Conservation (phyloP, 2,797 vertebrate genomes). For the Peromyscus eremicus region DNA sequence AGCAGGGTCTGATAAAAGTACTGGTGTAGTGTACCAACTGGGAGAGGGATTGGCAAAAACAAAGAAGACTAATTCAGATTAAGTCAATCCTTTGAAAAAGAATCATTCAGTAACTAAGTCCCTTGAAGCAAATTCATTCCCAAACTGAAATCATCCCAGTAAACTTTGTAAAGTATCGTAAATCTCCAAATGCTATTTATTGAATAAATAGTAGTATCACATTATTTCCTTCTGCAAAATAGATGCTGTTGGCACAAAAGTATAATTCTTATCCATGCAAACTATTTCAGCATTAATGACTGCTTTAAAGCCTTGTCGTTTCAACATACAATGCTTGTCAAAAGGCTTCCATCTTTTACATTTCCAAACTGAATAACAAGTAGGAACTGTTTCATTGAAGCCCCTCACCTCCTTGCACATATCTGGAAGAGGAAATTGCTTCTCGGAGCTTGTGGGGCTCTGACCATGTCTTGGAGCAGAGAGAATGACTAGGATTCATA, state of each 20-base stretch:
- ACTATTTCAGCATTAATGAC: background rate
- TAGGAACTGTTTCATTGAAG: background rate
- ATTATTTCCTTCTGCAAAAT: constrained; percentile 14
- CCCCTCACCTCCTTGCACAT: background rate
- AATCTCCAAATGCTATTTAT: background rate
- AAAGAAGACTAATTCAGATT: constrained; percentile 37
- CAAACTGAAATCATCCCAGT: background rate
- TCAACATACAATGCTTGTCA: background rate
- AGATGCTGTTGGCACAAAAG: background rate
- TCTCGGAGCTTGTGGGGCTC: background rate
- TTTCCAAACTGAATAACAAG: background rate
- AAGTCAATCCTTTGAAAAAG: constrained; percentile 51
- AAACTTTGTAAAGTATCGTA: constrained; percentile 32
- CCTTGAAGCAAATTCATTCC: constrained; percentile 29
- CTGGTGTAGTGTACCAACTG: background rate
- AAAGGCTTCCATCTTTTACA: background rate
- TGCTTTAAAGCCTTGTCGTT: background rate
- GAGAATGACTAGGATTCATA: background rate
- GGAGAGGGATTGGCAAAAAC: background rate
- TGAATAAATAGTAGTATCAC: background rate
- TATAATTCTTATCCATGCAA: background rate
- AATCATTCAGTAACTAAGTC: background rate
- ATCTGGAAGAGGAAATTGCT: background rate
- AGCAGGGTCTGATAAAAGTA: background rate
- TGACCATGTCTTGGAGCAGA: background rate